phyloP scores from a whole-genome alignment of 2,797 vertebrate species.

The Molossus molossus region DNA sequence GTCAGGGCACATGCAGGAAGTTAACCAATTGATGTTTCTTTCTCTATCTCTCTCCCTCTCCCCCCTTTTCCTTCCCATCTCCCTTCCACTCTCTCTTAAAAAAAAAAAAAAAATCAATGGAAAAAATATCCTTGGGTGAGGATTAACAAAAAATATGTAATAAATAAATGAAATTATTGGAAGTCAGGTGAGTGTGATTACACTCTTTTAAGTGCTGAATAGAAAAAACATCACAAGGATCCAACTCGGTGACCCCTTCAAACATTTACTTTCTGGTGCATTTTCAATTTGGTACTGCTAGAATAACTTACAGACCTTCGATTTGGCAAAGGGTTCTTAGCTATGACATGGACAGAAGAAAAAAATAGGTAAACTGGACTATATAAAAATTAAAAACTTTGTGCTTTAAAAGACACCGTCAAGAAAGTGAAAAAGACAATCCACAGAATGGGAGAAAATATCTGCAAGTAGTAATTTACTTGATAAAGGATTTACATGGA shows the following conservation, averaged over 20 bases:
- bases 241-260: neutral
- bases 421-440: neutral
- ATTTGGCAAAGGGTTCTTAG: neutral
- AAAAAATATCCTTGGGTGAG: too few relatives aligned
- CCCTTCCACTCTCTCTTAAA: too few relatives aligned
- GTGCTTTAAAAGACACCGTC: neutral
- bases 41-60: too few relatives aligned
- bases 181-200: neutral
- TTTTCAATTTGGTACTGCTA: neutral
- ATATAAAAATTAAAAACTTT: constrained; percentile 43
- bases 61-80: too few relatives aligned
- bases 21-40: too few relatives aligned
- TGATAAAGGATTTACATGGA: neutral
- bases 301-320: neutral
- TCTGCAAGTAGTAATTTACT: neutral
- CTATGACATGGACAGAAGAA: neutral
- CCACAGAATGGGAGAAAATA: neutral
- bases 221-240: constrained; percentile 16
- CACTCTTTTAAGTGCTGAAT: neutral
- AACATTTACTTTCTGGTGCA: neutral
- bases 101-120: too few relatives aligned
- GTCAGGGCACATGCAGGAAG: too few relatives aligned
- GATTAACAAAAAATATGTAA: too few relatives aligned
- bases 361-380: neutral
- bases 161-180: neutral